Evolutionary conservation across 2,888 invertebrate genomes (phyloP).

Genomic region (Zygaena filipendulae): DNA sequence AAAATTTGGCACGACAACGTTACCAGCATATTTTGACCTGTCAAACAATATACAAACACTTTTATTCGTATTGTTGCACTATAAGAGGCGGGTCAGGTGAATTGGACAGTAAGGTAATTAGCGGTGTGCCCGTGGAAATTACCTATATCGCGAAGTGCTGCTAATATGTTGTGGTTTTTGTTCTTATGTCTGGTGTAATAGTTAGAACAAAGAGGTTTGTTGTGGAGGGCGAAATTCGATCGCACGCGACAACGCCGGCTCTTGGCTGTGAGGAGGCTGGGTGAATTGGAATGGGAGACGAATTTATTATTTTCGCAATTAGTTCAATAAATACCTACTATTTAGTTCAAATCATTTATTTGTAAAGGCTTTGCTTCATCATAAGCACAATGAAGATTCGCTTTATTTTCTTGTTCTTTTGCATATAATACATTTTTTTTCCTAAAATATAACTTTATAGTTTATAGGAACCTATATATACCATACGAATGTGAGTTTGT

Average conservation of each 20-base stretch:
- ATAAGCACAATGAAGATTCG: no score
- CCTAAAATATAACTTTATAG: no score
- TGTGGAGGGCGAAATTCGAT: conserved; percentile 51
- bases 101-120: conserved; percentile 37
- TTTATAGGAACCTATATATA: no score
- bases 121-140: conserved; percentile 40
- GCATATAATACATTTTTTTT: no score
- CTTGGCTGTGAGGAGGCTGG: conserved; percentile 26
- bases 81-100: conserved; percentile 20
- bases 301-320: no score
- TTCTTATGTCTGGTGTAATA: conserved; percentile 30
- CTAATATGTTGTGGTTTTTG: conserved; percentile 50
- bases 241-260: conserved; percentile 52
- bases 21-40: conserved; percentile 24
- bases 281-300: no score
- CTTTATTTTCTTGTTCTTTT: no score
- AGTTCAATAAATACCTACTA: no score
- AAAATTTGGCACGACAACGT: conserved; percentile 48
- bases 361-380: no score
- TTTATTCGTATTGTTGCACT: conserved; percentile 9
- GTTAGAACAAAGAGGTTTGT: conserved; percentile 32
- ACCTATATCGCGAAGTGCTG: conserved; percentile 54
- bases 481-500: no score
- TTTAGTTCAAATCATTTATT: no score
- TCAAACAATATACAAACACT: conserved; percentile 14